Evolutionary conservation across 2,113 vertebrate species (phyloP).

Genomic region (Periophthalmodon schlosseri): DNA sequence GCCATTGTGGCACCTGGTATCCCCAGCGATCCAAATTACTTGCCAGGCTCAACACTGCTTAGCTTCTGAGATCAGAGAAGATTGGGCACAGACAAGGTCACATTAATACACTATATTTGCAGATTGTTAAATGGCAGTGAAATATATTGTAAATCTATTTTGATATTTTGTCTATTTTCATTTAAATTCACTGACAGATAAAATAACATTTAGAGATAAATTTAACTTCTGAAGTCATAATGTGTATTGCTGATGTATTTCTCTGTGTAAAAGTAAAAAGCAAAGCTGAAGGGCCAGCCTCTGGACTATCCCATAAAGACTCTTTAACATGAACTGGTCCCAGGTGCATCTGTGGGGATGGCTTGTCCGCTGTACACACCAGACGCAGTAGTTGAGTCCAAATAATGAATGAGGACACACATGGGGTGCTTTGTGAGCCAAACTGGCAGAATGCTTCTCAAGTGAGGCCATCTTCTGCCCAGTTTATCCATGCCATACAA

Average conservation of each 20-base stretch:
- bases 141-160: too few relatives aligned
- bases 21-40: too few relatives aligned
- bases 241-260: neutral
- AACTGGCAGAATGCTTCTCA: neutral
- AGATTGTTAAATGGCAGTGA: too few relatives aligned
- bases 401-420: constrained; percentile 3
- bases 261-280: neutral
- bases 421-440: constrained; percentile 1
- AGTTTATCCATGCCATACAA: neutral
- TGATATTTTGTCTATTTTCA: too few relatives aligned
- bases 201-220: neutral
- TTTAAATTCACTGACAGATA: neutral
- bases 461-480: neutral
- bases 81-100: too few relatives aligned
- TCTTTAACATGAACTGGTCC: neutral
- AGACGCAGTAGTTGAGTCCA: neutral
- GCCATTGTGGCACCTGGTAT: too few relatives aligned
- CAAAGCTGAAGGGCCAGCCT: too few relatives aligned
- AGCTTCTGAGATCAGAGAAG: too few relatives aligned
- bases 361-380: neutral
- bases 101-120: too few relatives aligned
- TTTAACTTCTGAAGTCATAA: neutral
- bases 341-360: neutral
- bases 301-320: neutral
- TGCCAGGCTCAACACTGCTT: too few relatives aligned